Conservation (phyloP, 2,888 invertebrate species). For the Agrochola macilenta region DNA sequence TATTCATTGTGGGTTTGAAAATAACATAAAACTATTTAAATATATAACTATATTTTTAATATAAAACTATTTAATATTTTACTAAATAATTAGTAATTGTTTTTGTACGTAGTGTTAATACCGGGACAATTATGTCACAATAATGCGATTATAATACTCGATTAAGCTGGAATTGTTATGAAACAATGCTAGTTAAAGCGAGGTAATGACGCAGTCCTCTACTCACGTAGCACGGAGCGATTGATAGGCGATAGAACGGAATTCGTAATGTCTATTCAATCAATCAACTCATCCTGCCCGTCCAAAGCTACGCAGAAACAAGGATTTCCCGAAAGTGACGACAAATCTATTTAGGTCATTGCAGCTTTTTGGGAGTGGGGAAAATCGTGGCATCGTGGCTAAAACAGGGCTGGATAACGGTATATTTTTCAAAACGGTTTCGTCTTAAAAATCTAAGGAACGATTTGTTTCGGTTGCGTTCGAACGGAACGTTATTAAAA, state of each 20-base stretch:
- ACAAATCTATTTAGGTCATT: constrained; percentile 1
- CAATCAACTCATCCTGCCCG: constrained; percentile 49
- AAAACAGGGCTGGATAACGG: neutral
- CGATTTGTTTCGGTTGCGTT: too few relatives aligned
- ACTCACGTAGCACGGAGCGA: constrained; percentile 43
- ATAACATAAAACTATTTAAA: too few relatives aligned
- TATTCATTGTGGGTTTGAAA: neutral
- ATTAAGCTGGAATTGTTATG: constrained; percentile 38
- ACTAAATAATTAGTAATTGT: neutral
- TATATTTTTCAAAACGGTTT: too few relatives aligned
- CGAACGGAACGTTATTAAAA: too few relatives aligned
- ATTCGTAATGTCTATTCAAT: constrained; percentile 56
- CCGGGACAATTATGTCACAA: neutral
- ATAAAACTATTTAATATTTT: too few relatives aligned
- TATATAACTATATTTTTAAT: too few relatives aligned
- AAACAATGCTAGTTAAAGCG: constrained; percentile 35
- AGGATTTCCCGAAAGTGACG: constrained; percentile 24
- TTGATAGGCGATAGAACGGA: constrained; percentile 52
- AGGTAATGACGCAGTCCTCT: constrained; percentile 39
- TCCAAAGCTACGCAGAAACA: constrained; percentile 21
- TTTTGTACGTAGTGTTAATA: neutral
- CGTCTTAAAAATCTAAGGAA: too few relatives aligned
- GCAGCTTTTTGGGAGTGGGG: neutral
- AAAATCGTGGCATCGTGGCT: neutral
- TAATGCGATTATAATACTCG: constrained; percentile 3